Evolutionary conservation across 2,888 invertebrate species (phyloP), one percentile per base, ranked within the genome.

Genomic region (Acronicta leporina): DNA sequence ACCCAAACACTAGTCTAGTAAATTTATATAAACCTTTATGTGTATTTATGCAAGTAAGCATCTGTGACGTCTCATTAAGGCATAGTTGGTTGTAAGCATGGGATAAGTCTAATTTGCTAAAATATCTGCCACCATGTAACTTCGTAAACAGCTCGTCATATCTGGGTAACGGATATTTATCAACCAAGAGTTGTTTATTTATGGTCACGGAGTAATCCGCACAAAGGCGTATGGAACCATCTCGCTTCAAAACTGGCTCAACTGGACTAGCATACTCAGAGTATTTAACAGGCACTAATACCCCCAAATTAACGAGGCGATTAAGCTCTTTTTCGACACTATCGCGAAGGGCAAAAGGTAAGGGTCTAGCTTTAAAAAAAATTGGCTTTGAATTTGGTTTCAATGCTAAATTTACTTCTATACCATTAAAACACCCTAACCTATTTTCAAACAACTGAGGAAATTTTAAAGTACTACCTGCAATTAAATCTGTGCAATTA

Each of bases 281-380:
- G 30, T 30, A 11, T 25, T 46, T 46, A 1, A 47, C 42, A 0
- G 50, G 45, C 14, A 51, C 15, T 20, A 51, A 46, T 4, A 58
- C 41, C 16, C 51, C 51, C 42, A 46, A 25, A n/a, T 20, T 27
- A 8, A 60, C 56, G 16, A 66, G 42, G 10, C 65, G 44, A 16
- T 66, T 25, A 5, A 68, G 15, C 35, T 74, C 68, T 9, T 40
- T 42, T 27, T 58, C 48, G 1, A 73, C 61, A 43, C 46, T 57
- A 9, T 52, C 44, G 42, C 58, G 63, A 2, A 70, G 42, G 0
- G 73, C 70, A 48, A 67, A 69, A 5, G 73, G 64, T 7, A 66
- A 41, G 0, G 59, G 27, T 5, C 68, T 56, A 8, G 72, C 45
- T 41, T 72, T 72, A 27, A 40, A 63, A 65, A 68, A 68, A 68